phyloP scores from a whole-genome alignment of 2,888 invertebrate genomes.

The Amphipyra tragopoginis region DNA sequence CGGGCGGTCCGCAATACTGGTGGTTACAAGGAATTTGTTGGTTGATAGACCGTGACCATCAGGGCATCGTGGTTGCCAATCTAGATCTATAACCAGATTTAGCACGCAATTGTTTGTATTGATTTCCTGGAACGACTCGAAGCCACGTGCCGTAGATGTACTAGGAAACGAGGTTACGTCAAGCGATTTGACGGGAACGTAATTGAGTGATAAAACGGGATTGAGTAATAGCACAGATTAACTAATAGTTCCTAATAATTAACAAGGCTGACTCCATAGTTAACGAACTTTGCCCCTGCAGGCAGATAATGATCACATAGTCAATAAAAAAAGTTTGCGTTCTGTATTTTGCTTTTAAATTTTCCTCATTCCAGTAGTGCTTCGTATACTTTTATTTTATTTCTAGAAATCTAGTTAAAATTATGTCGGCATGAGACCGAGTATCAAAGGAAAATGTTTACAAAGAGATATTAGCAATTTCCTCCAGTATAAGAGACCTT shows the following conservation, averaged over 20 bases:
- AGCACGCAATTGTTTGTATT: slow-evolving; percentile 22
- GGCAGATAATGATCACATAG: too few relatives aligned
- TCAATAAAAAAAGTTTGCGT: too few relatives aligned
- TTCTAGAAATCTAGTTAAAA: slow-evolving; percentile 18
- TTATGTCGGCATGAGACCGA: slow-evolving; percentile 8
- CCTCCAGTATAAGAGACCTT: slow-evolving; percentile 25
- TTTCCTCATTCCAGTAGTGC: too few relatives aligned
- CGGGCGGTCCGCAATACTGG: slow-evolving; percentile 14
- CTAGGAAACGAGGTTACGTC: neutral
- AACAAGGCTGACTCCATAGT: too few relatives aligned
- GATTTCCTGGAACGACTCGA: neutral
- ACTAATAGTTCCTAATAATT: too few relatives aligned
- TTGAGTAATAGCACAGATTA: neutral
- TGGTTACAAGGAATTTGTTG: slow-evolving; percentile 10
- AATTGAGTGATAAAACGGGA: too few relatives aligned
- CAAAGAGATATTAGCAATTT: slow-evolving; percentile 50
- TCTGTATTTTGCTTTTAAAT: too few relatives aligned
- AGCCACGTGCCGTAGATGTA: slow-evolving; percentile 1
- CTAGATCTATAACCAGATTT: slow-evolving; percentile 22
- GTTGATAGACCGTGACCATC: slow-evolving; percentile 27
- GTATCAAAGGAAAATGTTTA: slow-evolving; percentile 41
- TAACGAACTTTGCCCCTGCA: neutral
- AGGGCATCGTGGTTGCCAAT: slow-evolving; percentile 12
- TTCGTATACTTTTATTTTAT: neutral
- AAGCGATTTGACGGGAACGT: neutral